Base-by-base conservation (phyloP, 1,140 invertebrate species). In the Holcopasites calliopsidis region DNA sequence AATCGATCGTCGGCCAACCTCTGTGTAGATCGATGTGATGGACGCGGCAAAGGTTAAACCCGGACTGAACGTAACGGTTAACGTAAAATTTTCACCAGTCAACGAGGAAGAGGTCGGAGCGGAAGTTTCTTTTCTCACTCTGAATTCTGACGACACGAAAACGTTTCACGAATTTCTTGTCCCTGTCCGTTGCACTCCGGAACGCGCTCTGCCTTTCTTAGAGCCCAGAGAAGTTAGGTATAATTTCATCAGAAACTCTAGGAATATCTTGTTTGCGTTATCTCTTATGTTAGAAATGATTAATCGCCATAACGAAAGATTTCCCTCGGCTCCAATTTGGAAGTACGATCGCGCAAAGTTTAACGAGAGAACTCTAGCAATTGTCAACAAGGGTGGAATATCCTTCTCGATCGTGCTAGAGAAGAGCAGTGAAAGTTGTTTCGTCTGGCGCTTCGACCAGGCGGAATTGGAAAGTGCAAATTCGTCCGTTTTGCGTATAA, bases 21-120 rank as follows among this genome's bases (percentile, higher is more conserved):
- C n/a, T n/a, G n/a, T 16, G 11, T 18, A 74, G 71, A 31, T 74
- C 11, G 71, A 57, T 4, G 21, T 38, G 3, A 74, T 55, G 40
- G 62, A 74, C 10, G 71, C 71, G 3, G 62, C 50, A 2, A 57
- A 31, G 16, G 11, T 74, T 0, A 66, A 74, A 66, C 61, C 71
- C 10, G 71, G 71, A 0, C 11, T 74, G n/a, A 2, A 35, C 11
- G 47, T 21, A 10, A 21, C 21, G 7, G 5, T 66, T 6, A 66
- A 55, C 28, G 71, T 74, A 18, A 74, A 55, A 57, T 74, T 74
- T 35, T 74, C 71, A 35, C 61, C 71, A 0, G 5, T 66, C 13
- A 1, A 66, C 35, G 62, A 74, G 11, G 71, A 55, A 13, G 33
- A 55, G 21, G 50, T 74, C 35, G 38, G 6, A 16, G 71, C 61